Conservation (phyloP, 2,888 invertebrate genomes). For the Strigamia transsilvanica region DNA sequence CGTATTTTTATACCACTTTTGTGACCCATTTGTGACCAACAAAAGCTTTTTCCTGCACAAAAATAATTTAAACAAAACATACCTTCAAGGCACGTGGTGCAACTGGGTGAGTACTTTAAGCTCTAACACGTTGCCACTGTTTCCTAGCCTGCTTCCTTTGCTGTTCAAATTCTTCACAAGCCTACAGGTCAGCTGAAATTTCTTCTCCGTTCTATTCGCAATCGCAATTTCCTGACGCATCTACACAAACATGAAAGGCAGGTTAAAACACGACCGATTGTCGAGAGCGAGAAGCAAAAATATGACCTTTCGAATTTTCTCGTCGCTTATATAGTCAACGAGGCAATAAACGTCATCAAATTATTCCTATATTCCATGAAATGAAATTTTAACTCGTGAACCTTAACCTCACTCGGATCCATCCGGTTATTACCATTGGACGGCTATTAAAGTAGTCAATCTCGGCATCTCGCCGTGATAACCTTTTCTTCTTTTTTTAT, state of each 20-base stretch:
- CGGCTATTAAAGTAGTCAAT: neutral
- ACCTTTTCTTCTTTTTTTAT: neutral
- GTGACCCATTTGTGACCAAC: no score
- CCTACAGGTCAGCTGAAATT: slow-evolving; percentile 65
- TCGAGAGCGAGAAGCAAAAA: neutral
- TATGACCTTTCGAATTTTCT: neutral
- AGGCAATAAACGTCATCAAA: neutral
- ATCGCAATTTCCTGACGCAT: slow-evolving; percentile 29
- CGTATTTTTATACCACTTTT: no score
- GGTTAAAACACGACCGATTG: neutral
- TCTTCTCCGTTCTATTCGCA: slow-evolving; percentile 32
- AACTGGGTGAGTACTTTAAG: slow-evolving; percentile 82
- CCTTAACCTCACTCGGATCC: slow-evolving; percentile 10
- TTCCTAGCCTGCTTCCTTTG: slow-evolving; percentile 84
- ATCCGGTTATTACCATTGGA: slow-evolving; percentile 27
- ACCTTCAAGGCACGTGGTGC: slow-evolving; percentile 79
- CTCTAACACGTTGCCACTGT: slow-evolving; percentile 84
- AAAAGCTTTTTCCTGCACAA: neutral
- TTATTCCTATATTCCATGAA: neutral
- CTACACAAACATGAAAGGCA: slow-evolving; percentile 14
- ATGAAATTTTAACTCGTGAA: slow-evolving; percentile 29
- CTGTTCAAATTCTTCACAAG: slow-evolving; percentile 82
- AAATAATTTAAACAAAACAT: neutral
- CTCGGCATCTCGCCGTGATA: neutral
- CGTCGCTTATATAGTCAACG: neutral